These are phyloP conservation scores for Pangasianodon hypophthalmus DNA, from an alignment of 2,113 vertebrate species.

Conservation along the genomic window DNA sequence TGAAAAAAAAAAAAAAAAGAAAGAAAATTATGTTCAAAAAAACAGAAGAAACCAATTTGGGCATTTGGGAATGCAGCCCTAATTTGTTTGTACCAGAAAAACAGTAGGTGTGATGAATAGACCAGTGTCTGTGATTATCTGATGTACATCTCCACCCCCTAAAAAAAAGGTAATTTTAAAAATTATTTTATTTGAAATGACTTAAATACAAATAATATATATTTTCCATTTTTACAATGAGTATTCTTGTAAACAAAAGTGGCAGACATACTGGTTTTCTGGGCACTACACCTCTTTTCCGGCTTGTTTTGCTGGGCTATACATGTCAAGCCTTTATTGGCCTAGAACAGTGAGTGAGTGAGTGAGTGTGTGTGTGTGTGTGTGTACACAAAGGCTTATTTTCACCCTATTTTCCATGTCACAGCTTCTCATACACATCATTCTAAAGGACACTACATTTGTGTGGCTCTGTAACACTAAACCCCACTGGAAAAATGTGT, in stretches of 20 bases:
- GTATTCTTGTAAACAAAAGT: constrained; percentile 86
- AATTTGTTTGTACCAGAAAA: neutral
- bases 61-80: neutral
- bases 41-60: neutral
- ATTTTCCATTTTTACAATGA: constrained; percentile 83
- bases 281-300: constrained; percentile 59
- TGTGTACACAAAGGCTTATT: constrained; percentile 43
- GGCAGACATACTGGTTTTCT: constrained; percentile 72
- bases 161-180: constrained; percentile 66
- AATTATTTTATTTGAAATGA: constrained; percentile 92
- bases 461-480: constrained; percentile 65
- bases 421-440: constrained; percentile 55
- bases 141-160: neutral
- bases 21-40: neutral
- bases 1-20: neutral
- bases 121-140: neutral
- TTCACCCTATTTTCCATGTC: constrained; percentile 58
- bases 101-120: neutral
- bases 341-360: constrained; percentile 24
- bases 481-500: constrained; percentile 10
- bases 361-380: constrained; percentile 39
- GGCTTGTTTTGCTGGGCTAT: constrained; percentile 39
- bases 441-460: constrained; percentile 73
- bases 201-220: constrained; percentile 89
- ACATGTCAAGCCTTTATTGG: constrained; percentile 25